Evolutionary conservation across 1,140 invertebrate genomes (phyloP), one percentile per base, ranked within the genome.

Genomic region (Lordiphosa mommai): DNA sequence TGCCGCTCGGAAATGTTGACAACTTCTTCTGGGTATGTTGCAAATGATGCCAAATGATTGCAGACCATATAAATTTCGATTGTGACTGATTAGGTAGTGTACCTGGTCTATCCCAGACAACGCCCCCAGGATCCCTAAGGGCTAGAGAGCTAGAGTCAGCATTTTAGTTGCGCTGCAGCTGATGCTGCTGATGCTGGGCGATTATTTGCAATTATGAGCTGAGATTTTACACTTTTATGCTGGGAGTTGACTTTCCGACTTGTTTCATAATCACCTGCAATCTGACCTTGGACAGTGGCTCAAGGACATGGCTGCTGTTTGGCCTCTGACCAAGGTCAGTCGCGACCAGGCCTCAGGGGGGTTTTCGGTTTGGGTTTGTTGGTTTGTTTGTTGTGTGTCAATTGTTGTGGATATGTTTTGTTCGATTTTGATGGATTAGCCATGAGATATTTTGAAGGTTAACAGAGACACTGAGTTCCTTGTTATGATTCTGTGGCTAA

Each of bases 1-100:
- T 27, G 47, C 44, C 53, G 71, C 44, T 55, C 59, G 13, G 38
- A 29, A 10, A 38, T 73, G 61, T 82, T 80, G 76, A 80, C 76
- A 80, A 71, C 73, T 79, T 71, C 52, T 64, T 79, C 50, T 33
- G 48, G 48, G 34, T 48, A 41, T 40, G 73, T 68, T 79, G 71
- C 76, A 84, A 82, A 82, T 82, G 77, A 82, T 84, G 76, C 71
- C 76, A 82, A 82, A 82, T 82, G 76, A 82, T 82, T 84, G 76
- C 72, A 61, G 76, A 82, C 76, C 76, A 82, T 82, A 82, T 82
- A 84, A 82, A 82, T 84, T 67, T 59, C 71, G 77, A 82, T 82
- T 82, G 76, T 76, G 64, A 69, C 57, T 68, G 76, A 80, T 80
- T 82, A 79, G 40, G 20, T 16, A 9, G n/a, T 40, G 3, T 41